Evolutionary conservation across 2,113 vertebrate species (phyloP).

Genomic region (Prunella himalayana): DNA sequence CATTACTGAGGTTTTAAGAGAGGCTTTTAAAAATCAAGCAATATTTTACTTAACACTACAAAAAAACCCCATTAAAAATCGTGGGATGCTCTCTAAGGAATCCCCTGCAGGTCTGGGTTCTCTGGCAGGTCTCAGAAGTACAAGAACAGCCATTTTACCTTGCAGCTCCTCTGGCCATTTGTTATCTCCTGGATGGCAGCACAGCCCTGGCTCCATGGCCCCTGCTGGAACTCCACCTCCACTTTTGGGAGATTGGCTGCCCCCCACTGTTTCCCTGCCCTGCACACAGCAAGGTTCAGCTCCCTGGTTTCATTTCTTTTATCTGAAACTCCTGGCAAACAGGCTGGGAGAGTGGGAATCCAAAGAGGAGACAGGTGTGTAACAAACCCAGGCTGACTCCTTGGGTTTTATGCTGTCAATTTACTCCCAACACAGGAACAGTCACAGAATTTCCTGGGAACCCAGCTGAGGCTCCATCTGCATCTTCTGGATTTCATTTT

Average conservation of each 20-base stretch:
- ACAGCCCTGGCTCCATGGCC: background rate
- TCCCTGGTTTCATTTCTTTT: no score
- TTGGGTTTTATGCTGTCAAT: background rate
- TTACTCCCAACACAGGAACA: background rate
- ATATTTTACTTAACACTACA: background rate
- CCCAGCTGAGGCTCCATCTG: constrained; percentile 29
- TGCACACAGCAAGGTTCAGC: background rate
- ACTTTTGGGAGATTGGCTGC: background rate
- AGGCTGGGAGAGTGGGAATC: background rate
- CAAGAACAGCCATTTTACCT: background rate
- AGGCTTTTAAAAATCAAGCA: constrained; percentile 23
- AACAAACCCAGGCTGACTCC: background rate
- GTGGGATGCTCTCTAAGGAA: background rate
- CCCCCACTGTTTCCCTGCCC: background rate
- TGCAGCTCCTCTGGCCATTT: background rate
- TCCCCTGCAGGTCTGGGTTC: background rate
- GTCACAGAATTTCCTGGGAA: constrained; percentile 1
- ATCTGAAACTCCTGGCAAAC: background rate
- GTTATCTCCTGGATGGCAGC: background rate
- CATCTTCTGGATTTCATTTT: background rate
- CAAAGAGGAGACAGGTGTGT: background rate
- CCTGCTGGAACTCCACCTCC: background rate
- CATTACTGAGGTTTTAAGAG: background rate
- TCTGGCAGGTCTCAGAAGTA: background rate
- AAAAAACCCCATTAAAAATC: background rate